A percentile compares a stretch with the other conserved stretches of the same genome.
These are phyloP conservation scores for Volucella inflata DNA, from an alignment of 2,888 invertebrate species.

Conservation along the genomic window DNA sequence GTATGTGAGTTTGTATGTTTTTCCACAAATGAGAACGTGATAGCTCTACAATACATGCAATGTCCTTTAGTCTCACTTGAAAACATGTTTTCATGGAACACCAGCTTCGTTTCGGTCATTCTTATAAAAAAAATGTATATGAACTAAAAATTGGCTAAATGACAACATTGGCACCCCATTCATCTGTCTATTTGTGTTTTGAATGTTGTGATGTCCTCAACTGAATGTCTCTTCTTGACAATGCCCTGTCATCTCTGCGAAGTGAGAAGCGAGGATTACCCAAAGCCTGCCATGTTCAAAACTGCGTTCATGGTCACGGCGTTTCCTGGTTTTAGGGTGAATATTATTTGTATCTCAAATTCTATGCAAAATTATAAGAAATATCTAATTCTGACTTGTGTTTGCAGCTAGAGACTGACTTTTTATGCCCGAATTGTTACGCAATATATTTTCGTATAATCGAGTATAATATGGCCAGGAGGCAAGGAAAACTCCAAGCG, in stretches of 20 bases:
- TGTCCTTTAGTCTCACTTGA: too few species aligned
- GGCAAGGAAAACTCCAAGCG: not conserved
- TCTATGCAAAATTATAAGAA: not conserved
- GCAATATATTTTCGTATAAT: slow-evolving; percentile 3
- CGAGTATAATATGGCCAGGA: not conserved
- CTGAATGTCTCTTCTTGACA: not conserved
- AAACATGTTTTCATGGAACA: too few species aligned
- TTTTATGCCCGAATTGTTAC: slow-evolving; percentile 26
- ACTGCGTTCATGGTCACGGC: slow-evolving; percentile 9
- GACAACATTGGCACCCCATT: not conserved
- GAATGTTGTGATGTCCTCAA: not conserved
- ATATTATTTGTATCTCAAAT: not conserved
- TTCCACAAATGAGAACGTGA: too few species aligned
- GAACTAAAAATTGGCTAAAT: too few species aligned
- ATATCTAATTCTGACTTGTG: not conserved
- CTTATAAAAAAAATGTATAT: too few species aligned
- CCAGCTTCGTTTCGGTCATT: too few species aligned
- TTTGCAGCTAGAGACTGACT: slow-evolving; percentile 8
- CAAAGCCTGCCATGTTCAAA: slow-evolving; percentile 12
- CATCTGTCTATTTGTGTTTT: not conserved
- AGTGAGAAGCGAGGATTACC: slow-evolving; percentile 15
- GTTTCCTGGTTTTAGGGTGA: slow-evolving; percentile 14
- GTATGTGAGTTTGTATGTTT: too few species aligned
- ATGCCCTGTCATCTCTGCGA: slow-evolving; percentile 20
- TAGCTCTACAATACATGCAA: too few species aligned